Base-by-base conservation (phyloP, 1,140 invertebrate species). In the Paracyclopina nana region DNA sequence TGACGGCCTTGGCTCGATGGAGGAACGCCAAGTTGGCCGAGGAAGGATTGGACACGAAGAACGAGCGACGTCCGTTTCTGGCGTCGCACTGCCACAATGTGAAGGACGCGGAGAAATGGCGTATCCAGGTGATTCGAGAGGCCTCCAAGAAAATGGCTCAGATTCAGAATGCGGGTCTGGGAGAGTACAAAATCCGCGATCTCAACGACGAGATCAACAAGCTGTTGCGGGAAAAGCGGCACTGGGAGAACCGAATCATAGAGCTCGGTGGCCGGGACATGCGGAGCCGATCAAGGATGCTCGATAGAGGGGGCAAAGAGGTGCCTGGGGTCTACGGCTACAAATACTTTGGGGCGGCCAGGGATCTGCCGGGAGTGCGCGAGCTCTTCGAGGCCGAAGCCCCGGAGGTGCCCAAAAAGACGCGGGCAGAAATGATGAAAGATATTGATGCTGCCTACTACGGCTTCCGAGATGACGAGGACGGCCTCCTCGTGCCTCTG, bases 191-290 rank as follows among this genome's bases (percentile, higher is more conserved):
- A 29, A 88, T 99, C 56, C 70, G 95, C 27, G 95, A 99, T 66
- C 67, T 99, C 1, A 99, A 99, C 64, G 95, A 99, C 70, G 94
- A 99, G 68, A 99, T 99, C 50, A 99, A 99, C 62, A 98, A 97
- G 68, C 63, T 98, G 28, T 69, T 99, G 22, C 66, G 91, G 20
- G 56, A 59, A 40, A 78, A 78, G 63, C 71, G 86, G 0, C 91
- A 97, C 60, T 99, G 95, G 95, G 94, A 99, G 62, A 77, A 81
- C 27, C 79, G 94, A 62, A 98, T 99, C 50, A 79, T 82, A 57
- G 79, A 92, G 55, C 68, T 99, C 1, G 92, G 91, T 16, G 95
- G 95, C 0, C 81, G 85, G 1, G 90, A 99, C 64, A 96, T 97
- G 67, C 73, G 79, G 27, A 77, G 81, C 59, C 77, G 83, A 57